A percentile compares a stretch with the other conserved stretches of the same genome.
Evolutionary conservation across 2,113 vertebrate genomes (phyloP).

Genomic region (Scytalopus superciliaris): DNA sequence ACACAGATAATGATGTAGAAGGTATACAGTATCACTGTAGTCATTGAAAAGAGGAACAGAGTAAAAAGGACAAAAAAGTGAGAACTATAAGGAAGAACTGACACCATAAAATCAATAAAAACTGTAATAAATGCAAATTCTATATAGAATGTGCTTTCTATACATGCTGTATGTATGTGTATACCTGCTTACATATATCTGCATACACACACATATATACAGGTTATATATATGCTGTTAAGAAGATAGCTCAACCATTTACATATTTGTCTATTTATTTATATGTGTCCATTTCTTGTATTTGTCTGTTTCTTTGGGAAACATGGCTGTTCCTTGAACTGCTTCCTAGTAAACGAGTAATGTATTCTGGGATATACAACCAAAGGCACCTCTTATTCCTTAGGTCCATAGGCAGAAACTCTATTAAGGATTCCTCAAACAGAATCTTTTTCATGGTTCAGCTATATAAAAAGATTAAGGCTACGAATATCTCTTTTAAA

Average conservation of each 20-base stretch:
- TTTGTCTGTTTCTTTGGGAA: neutral
- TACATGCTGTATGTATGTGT: neutral
- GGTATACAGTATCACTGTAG: neutral
- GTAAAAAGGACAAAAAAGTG: accelerated
- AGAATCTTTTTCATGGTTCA: neutral
- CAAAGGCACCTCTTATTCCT: neutral
- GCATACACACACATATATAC: accelerated
- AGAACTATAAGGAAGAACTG: neutral
- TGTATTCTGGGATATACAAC: neutral
- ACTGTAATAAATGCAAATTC: neutral
- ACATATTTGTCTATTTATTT: neutral
- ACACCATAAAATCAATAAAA: neutral
- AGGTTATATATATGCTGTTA: neutral
- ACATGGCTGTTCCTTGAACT: neutral
- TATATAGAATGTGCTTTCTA: neutral
- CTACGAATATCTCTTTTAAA: neutral
- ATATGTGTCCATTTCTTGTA: neutral
- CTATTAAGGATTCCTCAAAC: neutral
- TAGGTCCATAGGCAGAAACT: neutral
- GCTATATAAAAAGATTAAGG: neutral
- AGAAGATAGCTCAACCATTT: neutral
- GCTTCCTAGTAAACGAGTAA: neutral
- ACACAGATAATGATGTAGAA: neutral
- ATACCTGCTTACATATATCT: neutral
- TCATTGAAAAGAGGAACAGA: accelerated